Percentiles rank a stretch among this genome's conserved stretches.
phyloP scores from a whole-genome alignment of 92 coral and sea anemone species.

The Plumapathes pennacea region DNA sequence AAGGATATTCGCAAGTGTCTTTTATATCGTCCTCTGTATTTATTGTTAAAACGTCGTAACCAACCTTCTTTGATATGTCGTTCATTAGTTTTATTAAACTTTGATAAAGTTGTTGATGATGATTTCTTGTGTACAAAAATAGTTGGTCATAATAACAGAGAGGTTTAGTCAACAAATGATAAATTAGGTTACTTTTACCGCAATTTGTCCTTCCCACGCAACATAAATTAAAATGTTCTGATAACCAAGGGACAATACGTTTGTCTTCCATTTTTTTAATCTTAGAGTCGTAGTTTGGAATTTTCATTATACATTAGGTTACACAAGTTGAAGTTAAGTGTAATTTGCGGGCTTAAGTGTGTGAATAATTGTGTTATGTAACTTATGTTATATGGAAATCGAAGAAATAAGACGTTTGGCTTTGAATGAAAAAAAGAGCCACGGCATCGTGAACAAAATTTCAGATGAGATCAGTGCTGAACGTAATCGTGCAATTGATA shows the following conservation, averaged over 20 bases:
- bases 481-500: no score
- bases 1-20: constrained; percentile 12
- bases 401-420: no score
- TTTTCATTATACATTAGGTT: constrained; percentile 2
- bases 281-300: constrained; percentile 12
- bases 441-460: no score
- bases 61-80: background rate
- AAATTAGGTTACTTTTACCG: constrained; percentile 5
- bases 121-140: background rate
- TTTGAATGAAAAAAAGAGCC: no score
- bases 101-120: background rate
- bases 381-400: no score
- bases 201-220: background rate
- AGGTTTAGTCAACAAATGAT: no score
- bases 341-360: background rate
- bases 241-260: background rate
- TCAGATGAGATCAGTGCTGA: no score
- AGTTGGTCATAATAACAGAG: constrained; percentile 3
- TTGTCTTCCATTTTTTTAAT: background rate
- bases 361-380: no score
- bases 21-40: background rate
- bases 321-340: no score
- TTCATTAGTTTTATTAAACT: background rate
- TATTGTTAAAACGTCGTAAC: background rate
- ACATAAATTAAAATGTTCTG: background rate